phyloP scores from a whole-genome alignment of 64 coral and sea anemone species.

The Orbicella faveolata region DNA sequence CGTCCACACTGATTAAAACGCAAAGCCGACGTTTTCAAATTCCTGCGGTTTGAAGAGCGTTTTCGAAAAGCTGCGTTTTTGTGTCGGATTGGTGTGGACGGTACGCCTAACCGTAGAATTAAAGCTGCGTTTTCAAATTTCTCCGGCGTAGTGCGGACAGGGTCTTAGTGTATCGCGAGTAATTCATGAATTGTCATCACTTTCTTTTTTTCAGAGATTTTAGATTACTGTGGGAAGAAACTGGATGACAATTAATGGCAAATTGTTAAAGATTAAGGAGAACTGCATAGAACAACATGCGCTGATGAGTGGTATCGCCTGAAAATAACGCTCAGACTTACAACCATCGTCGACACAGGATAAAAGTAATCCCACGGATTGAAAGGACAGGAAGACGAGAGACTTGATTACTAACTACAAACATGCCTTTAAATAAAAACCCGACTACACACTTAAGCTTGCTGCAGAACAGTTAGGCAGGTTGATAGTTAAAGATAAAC shows the following conservation, averaged over 20 bases:
- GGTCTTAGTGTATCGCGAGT: too few relatives aligned
- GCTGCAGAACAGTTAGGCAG: background rate
- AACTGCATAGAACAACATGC: background rate
- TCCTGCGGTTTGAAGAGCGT: too few relatives aligned
- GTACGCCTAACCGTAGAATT: too few relatives aligned
- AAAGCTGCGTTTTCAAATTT: too few relatives aligned
- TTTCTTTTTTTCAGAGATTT: background rate
- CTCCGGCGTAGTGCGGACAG: too few relatives aligned
- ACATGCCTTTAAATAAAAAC: background rate
- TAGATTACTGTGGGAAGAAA: background rate
- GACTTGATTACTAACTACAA: too few relatives aligned
- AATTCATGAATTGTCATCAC: background rate
- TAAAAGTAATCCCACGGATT: background rate
- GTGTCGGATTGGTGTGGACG: too few relatives aligned
- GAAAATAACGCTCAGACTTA: background rate
- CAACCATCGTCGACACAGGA: background rate
- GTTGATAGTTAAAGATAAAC: background rate
- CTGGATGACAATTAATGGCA: background rate
- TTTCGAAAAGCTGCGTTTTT: too few relatives aligned
- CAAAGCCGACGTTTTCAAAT: too few relatives aligned
- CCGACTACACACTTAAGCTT: background rate
- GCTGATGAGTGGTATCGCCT: background rate
- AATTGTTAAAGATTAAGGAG: background rate
- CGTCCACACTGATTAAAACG: too few relatives aligned
- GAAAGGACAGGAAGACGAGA: too few relatives aligned